phyloP scores from a whole-genome alignment of 2,797 vertebrate genomes.

The Urophycis tenuis region DNA sequence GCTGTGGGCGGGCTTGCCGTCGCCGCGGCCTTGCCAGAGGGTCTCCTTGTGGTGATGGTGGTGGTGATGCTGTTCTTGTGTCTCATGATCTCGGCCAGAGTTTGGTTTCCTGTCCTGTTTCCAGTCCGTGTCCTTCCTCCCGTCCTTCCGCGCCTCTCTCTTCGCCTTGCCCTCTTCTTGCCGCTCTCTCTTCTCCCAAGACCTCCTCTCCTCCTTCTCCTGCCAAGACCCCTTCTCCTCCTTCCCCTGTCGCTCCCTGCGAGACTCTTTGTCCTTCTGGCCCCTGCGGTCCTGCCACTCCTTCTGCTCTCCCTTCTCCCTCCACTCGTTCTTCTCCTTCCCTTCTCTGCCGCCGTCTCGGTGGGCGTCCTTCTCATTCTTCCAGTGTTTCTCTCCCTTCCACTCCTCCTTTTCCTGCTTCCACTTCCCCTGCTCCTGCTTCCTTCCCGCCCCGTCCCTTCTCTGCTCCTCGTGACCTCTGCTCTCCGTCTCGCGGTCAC shows the following conservation, averaged over 20 bases:
- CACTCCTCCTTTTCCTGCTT: slow-evolving; percentile 16
- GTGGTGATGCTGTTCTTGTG: not conserved
- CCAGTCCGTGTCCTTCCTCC: slow-evolving; percentile 4
- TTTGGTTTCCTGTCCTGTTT: slow-evolving; percentile 21
- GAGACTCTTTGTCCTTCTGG: slow-evolving; percentile 30
- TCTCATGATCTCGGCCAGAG: slow-evolving; percentile 13
- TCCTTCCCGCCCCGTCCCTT: slow-evolving; percentile 43
- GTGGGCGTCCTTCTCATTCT: slow-evolving; percentile 32
- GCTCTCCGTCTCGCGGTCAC: not conserved
- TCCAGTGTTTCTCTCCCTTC: slow-evolving; percentile 9
- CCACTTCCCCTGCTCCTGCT: slow-evolving; percentile 39
- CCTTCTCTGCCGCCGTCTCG: slow-evolving; percentile 19
- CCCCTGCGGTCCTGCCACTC: slow-evolving; percentile 40
- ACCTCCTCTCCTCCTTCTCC: slow-evolving; percentile 28
- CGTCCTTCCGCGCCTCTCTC: slow-evolving; percentile 13
- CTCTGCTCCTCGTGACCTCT: slow-evolving; percentile 37
- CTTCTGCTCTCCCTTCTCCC: slow-evolving; percentile 33
- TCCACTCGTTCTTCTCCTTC: slow-evolving; percentile 31
- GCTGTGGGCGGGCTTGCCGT: slow-evolving; percentile 34
- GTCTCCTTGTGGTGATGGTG: slow-evolving; percentile 33
- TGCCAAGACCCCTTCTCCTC: slow-evolving; percentile 33
- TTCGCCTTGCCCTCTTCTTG: slow-evolving; percentile 27
- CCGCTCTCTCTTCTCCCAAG: slow-evolving; percentile 13
- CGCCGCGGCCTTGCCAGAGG: slow-evolving; percentile 30
- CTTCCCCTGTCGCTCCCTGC: slow-evolving; percentile 25